A percentile compares a stretch with the other conserved stretches of the same genome.
These are phyloP conservation scores for Elgaria multicarinata DNA, from an alignment of 2,113 vertebrate genomes.

Conservation along the genomic window DNA sequence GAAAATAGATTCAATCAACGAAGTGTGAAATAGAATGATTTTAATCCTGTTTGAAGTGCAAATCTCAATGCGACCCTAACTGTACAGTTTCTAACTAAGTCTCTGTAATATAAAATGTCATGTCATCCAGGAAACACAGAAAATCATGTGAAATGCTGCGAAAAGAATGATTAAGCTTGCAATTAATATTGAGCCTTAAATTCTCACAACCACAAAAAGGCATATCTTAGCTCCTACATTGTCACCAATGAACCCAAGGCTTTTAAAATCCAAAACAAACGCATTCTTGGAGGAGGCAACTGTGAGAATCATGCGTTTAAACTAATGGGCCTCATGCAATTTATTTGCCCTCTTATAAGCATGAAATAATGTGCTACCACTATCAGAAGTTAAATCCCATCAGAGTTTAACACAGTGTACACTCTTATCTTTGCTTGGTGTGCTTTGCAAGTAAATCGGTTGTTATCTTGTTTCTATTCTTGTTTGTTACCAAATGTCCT, in stretches of 20 bases:
- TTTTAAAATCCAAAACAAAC: constrained; percentile 51
- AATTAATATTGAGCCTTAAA: constrained; percentile 22
- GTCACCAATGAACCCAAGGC: not conserved
- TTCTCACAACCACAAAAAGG: not conserved
- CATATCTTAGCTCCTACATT: not conserved
- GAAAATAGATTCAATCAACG: constrained; percentile 11
- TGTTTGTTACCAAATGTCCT: not conserved
- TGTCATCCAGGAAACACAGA: not conserved
- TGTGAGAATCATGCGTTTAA: constrained; percentile 58
- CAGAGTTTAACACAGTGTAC: constrained; percentile 40
- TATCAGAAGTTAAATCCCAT: constrained; percentile 54
- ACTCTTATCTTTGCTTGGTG: not conserved
- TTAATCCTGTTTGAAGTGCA: constrained; percentile 30
- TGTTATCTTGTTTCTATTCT: not conserved
- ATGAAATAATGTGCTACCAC: constrained; percentile 62
- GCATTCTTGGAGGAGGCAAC: constrained; percentile 12
- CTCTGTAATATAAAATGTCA: constrained; percentile 3
- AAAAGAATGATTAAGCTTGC: constrained; percentile 1
- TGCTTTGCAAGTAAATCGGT: not conserved
- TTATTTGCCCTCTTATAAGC: constrained; percentile 59
- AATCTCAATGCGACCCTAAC: constrained; percentile 3
- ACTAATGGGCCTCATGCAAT: constrained; percentile 44
- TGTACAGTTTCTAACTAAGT: constrained; percentile 2
- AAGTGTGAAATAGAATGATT: constrained; percentile 46
- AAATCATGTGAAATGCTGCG: not conserved